Base-by-base conservation (phyloP, 1,140 invertebrate genomes). In the Arion vulgaris region DNA sequence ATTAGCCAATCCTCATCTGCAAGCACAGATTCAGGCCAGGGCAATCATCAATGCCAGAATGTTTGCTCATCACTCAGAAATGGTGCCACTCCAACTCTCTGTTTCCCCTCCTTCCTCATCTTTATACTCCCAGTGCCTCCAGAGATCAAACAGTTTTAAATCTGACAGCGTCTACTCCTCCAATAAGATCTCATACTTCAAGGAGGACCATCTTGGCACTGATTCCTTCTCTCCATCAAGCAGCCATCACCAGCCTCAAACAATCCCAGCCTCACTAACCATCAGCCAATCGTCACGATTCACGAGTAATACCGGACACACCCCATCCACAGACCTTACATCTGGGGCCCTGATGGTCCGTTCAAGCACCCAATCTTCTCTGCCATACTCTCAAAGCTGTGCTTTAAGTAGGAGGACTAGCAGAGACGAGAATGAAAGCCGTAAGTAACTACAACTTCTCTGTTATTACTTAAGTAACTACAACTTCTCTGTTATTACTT, bases 161-260 rank as follows among this genome's bases (percentile, higher is more conserved):
- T 98, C 97, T 45, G 98, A 97, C 13, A 98, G 98, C 93, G 98
- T 97, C n/a, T 97, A 98, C 91, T 97, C 98, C 92, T 94, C 97
- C 90, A 45, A 96, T 96, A 80, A 97, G 96, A 91, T 96, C 95
- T 92, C 94, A 83, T 80, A 85, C 68, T 62, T 83, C 83, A 82
- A 87, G 66, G 83, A 53, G 34, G 82, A 83, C 76, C 51, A 88
- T 62, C 82, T 87, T 77, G 83, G 85, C 51, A 87, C 88, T 71
- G 88, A 87, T 75, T 89, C 89, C 39, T 89, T 88, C 82, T 85
- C 87, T 17, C 81, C 26, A 69, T 23, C 19, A n/a, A 36, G n/a
- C 57, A n/a, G 39, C 49, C 57, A 13, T 66, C 49, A 82, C 34
- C 28, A 39, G 39, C 23, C 34, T 51, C 74, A 76, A 36, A 83